phyloP scores from a whole-genome alignment of 1,140 invertebrate species.

The Drosophila azteca region DNA sequence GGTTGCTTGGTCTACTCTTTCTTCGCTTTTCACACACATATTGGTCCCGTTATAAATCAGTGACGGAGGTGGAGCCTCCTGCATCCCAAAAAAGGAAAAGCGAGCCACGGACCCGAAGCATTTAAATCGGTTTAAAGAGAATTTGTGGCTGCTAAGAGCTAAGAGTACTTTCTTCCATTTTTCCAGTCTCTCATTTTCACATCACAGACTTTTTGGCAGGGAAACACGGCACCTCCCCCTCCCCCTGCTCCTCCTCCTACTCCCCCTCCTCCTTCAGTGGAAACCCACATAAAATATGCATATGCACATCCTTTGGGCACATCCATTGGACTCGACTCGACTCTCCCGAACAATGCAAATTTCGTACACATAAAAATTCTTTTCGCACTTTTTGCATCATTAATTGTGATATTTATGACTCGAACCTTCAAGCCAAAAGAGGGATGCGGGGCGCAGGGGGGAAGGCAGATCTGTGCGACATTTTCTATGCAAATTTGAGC shows the following conservation, averaged over 20 bases:
- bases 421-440: slow-evolving; percentile 18
- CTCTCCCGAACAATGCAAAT: slow-evolving; percentile 52
- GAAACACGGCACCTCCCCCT: too few relatives aligned
- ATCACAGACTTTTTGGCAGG: background rate
- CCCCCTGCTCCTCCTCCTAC: background rate
- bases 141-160: background rate
- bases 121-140: too few relatives aligned
- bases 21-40: slow-evolving; percentile 25
- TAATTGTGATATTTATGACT: slow-evolving; percentile 80
- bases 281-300: slow-evolving; percentile 44
- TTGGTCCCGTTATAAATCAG: slow-evolving; percentile 66
- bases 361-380: slow-evolving; percentile 60
- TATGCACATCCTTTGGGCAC: slow-evolving; percentile 24
- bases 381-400: slow-evolving; percentile 82
- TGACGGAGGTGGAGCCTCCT: slow-evolving; percentile 21
- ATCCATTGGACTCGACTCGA: background rate
- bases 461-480: slow-evolving; percentile 29
- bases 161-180: background rate
- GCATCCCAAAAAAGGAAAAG: slow-evolving; percentile 1
- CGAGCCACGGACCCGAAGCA: too few relatives aligned
- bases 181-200: background rate
- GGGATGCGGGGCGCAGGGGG: background rate
- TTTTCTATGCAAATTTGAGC: slow-evolving; percentile 75
- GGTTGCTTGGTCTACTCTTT: background rate
- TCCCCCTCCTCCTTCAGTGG: background rate